phyloP scores from a whole-genome alignment of 2,797 vertebrate genomes.

The Bufotes viridis region DNA sequence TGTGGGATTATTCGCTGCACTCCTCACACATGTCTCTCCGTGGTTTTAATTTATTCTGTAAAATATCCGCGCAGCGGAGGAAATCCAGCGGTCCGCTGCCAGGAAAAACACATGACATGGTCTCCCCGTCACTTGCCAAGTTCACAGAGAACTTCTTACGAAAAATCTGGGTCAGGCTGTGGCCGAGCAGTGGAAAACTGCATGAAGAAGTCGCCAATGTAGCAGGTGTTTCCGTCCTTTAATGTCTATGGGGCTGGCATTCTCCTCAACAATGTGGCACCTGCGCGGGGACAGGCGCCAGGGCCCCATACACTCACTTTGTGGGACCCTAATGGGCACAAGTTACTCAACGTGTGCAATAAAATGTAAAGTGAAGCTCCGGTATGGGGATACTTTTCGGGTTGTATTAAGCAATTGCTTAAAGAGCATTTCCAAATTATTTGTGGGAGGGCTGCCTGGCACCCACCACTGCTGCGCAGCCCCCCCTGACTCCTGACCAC shows the following conservation, averaged over 20 bases:
- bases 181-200: constrained; percentile 5
- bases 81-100: constrained; percentile 60
- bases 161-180: constrained; percentile 2
- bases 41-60: constrained; percentile 15
- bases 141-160: constrained; percentile 21
- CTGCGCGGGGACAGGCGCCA: not conserved
- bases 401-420: not conserved
- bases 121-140: constrained; percentile 58
- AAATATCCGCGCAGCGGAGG: constrained; percentile 40
- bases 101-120: constrained; percentile 64
- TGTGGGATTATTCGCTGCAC: not conserved
- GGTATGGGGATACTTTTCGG: not conserved
- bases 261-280: not conserved
- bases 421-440: not conserved
- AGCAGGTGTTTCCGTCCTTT: not conserved
- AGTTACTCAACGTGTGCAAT: too few species aligned
- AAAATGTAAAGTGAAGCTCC: too few species aligned
- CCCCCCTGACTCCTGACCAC: not conserved
- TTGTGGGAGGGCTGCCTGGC: too few species aligned
- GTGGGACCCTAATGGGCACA: not conserved
- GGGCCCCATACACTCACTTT: not conserved
- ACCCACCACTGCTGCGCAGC: not conserved
- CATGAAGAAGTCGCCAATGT: not conserved
- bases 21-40: not conserved
- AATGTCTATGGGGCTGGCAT: not conserved